Percentiles rank a stretch among this genome's conserved stretches.
Conservation (phyloP, 2,113 vertebrate genomes). For the Acrocephalus kingi region DNA sequence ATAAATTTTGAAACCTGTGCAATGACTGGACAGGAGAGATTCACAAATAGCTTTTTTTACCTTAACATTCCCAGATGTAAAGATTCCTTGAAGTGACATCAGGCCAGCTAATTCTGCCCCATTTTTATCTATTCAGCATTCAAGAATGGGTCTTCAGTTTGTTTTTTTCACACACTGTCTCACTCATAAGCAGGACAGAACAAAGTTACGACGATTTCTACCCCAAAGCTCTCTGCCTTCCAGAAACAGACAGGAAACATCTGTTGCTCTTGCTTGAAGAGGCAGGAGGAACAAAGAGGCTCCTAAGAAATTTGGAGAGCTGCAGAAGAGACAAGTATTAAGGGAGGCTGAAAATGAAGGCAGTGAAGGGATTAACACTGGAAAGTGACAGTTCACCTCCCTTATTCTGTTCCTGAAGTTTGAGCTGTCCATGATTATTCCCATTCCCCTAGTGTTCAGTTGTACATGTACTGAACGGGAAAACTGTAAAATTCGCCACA, state of each 20-base stretch:
- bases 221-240: neutral
- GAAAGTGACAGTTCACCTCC: neutral
- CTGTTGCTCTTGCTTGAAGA: neutral
- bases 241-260: neutral
- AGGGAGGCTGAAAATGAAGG: neutral
- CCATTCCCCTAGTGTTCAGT: neutral
- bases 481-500: neutral
- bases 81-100: neutral
- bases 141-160: neutral
- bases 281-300: neutral
- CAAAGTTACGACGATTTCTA: neutral
- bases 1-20: neutral
- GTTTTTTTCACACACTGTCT: neutral
- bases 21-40: neutral
- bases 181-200: neutral
- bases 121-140: accelerated
- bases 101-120: neutral
- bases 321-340: neutral
- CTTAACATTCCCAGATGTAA: neutral
- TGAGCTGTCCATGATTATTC: neutral
- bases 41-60: neutral
- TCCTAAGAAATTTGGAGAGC: neutral
- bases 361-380: neutral
- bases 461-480: accelerated
- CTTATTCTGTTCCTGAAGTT: neutral